These are phyloP conservation scores for Drosophila ficusphila DNA, from an alignment of 1,140 invertebrate genomes.

Conservation along the genomic window DNA sequence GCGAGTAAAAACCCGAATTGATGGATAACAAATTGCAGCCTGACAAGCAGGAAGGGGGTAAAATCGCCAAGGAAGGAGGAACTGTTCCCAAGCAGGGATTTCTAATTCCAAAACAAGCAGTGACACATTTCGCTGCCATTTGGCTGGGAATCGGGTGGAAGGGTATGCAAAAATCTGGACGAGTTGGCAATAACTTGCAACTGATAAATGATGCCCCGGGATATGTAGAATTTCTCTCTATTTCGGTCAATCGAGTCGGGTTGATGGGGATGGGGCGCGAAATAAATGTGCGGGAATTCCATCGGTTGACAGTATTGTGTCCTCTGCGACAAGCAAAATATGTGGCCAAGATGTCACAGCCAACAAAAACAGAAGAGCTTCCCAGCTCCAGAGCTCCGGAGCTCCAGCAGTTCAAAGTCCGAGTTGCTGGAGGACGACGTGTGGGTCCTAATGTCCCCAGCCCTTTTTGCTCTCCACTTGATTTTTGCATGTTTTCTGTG, in stretches of 20 bases:
- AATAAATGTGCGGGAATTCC: conserved; percentile 83
- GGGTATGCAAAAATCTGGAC: conserved; percentile 71
- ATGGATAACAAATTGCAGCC: conserved; percentile 66
- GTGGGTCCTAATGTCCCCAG: conserved; percentile 39
- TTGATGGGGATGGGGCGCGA: conserved; percentile 30
- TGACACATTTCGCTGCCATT: conserved; percentile 59
- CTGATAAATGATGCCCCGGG: conserved; percentile 75
- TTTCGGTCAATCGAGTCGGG: conserved; percentile 75
- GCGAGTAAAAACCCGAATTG: conserved; percentile 44
- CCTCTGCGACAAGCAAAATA: conserved; percentile 80
- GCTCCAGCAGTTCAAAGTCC: conserved; percentile 7
- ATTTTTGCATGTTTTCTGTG: conserved; percentile 75
- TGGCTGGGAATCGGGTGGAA: neutral
- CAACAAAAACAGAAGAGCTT: conserved; percentile 17
- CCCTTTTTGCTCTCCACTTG: conserved; percentile 40
- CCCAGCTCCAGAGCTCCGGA: neutral
- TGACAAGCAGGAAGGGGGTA: neutral
- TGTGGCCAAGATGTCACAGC: conserved; percentile 78
- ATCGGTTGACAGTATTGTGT: conserved; percentile 77
- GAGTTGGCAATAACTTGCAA: conserved; percentile 73
- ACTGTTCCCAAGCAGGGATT: conserved; percentile 15
- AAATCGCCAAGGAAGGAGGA: neutral
- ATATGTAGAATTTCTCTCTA: conserved; percentile 70
- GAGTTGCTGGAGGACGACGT: conserved; percentile 37
- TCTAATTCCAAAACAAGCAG: conserved; percentile 39